Conservation (phyloP, 2,797 vertebrate genomes). For the Orientallactaga sibirica region DNA sequence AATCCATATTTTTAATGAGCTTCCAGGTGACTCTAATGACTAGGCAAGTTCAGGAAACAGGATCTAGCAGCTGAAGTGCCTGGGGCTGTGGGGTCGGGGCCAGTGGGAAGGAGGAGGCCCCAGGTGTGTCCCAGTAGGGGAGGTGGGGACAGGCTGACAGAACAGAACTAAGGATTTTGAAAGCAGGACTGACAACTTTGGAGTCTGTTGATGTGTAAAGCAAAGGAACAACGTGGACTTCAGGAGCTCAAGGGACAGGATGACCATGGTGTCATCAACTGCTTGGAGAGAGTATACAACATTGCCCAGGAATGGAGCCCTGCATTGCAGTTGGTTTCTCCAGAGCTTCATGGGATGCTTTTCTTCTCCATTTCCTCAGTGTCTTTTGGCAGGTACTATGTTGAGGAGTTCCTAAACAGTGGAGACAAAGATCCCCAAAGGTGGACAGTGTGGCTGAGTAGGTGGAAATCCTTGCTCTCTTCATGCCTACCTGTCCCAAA, state of each 20-base stretch:
- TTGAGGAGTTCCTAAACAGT: background rate
- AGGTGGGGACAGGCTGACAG: background rate
- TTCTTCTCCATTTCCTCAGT: background rate
- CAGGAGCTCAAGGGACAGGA: background rate
- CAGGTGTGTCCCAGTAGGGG: background rate
- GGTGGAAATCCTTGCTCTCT: background rate
- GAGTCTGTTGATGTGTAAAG: background rate
- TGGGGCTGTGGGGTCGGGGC: background rate
- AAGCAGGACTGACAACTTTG: background rate
- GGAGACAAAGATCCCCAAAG: background rate
- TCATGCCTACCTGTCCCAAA: background rate
- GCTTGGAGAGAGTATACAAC: background rate
- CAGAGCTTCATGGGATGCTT: background rate
- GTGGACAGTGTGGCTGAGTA: background rate
- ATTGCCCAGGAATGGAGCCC: background rate
- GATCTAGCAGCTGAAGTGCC: background rate
- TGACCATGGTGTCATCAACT: background rate
- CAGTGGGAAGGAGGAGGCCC: background rate
- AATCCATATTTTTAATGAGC: slow-evolving; percentile 47
- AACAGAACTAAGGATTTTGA: background rate
- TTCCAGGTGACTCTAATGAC: slow-evolving; percentile 40
- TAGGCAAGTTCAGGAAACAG: slow-evolving; percentile 44
- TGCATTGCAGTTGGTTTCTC: background rate
- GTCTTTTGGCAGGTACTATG: background rate
- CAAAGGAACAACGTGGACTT: background rate